These are phyloP conservation scores for Acanthosepion lycidas DNA, from an alignment of 2,888 invertebrate genomes.

Conservation along the genomic window DNA sequence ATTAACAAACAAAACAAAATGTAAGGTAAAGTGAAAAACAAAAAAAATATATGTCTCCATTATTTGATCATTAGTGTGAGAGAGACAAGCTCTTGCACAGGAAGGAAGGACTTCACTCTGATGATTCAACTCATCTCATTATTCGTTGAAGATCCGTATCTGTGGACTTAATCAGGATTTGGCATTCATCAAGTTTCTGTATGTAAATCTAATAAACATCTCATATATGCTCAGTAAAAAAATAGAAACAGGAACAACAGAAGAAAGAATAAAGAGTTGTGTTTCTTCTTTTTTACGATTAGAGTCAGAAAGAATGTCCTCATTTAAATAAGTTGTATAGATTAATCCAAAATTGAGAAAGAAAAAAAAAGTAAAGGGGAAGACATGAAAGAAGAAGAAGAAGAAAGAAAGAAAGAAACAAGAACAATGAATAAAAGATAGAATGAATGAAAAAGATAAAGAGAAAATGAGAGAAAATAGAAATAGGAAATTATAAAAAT, in stretches of 20 bases:
- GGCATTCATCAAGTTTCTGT: slow-evolving; percentile 33
- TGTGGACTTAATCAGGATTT: slow-evolving; percentile 33
- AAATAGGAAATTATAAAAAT: background rate
- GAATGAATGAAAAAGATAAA: background rate
- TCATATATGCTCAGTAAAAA: slow-evolving; percentile 1
- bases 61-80: slow-evolving; percentile 22
- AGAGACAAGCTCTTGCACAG: background rate
- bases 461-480: background rate
- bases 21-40: background rate
- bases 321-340: slow-evolving; percentile 33
- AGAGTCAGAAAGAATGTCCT: slow-evolving; percentile 23
- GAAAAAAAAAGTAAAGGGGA: background rate
- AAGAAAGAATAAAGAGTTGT: background rate
- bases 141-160: slow-evolving; percentile 33
- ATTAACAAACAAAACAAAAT: background rate
- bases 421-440: background rate
- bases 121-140: slow-evolving; percentile 33
- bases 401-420: background rate
- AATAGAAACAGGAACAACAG: background rate
- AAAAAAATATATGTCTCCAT: slow-evolving; percentile 8
- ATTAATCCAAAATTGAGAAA: background rate
- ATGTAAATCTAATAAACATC: slow-evolving; percentile 33
- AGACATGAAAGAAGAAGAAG: background rate
- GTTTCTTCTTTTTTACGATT: background rate
- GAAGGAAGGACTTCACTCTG: slow-evolving; percentile 21